Conservation (phyloP, 1,140 invertebrate genomes). For the Eriosoma lanigerum region DNA sequence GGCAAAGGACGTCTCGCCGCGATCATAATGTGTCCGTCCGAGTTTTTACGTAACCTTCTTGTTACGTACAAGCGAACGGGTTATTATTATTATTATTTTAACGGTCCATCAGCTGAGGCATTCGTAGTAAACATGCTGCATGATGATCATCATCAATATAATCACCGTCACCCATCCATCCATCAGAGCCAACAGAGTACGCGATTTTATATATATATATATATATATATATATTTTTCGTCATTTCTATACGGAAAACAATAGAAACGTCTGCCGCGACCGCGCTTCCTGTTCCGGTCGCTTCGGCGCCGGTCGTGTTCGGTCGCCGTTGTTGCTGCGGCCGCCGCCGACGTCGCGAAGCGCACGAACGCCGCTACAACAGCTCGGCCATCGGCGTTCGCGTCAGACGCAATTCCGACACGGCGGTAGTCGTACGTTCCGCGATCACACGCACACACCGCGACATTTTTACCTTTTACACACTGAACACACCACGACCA, state of each 20-base stretch:
- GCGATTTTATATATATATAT: too few species aligned
- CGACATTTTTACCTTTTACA: slow-evolving; percentile 45
- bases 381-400: slow-evolving; percentile 24
- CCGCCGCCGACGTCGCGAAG: neutral
- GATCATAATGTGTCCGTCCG: neutral
- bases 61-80: neutral
- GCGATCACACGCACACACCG: slow-evolving; percentile 47
- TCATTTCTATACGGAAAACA: slow-evolving; percentile 25
- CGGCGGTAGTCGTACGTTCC: slow-evolving; percentile 48
- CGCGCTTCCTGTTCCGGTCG: slow-evolving; percentile 48
- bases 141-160: too few species aligned
- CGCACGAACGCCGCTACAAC: slow-evolving; percentile 27
- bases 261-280: slow-evolving; percentile 16
- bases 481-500: slow-evolving; percentile 23
- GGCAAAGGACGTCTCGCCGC: neutral
- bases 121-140: too few species aligned
- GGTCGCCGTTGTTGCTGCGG: slow-evolving; percentile 26
- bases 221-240: too few species aligned
- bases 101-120: slow-evolving; percentile 33
- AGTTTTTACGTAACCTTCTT: neutral
- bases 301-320: slow-evolving; percentile 44
- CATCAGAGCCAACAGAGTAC: neutral
- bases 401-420: slow-evolving; percentile 48
- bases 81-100: slow-evolving; percentile 42
- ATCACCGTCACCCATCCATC: too few species aligned